Evolutionary conservation across 2,113 vertebrate species (phyloP), one percentile per base, ranked within the genome.

Genomic region (Rhabdomys dilectus): DNA sequence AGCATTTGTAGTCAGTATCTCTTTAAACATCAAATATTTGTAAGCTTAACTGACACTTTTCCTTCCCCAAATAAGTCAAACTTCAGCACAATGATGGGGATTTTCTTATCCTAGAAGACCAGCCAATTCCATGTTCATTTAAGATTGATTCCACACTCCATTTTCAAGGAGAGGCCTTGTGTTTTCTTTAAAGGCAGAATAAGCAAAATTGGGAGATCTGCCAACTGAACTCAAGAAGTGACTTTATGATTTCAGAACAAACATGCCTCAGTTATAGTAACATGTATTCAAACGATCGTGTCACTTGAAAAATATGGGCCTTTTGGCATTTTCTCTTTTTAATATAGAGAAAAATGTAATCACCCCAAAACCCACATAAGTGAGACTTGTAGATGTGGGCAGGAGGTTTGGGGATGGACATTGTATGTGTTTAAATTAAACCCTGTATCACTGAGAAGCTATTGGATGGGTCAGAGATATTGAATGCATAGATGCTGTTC

Each of bases 401-500:
- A 97, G 95, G 95, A 97, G 88, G 93, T 96, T 97, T 92, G 88
- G 94, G 36, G 94, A 96, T 93, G 89, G 97, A 97, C 98, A 96
- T 80, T 9, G 92, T 96, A 94, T 95, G 95, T 97, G 86, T 96
- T 97, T 96, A 97, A 98, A 94, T 98, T 96, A 98, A 98, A 97
- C 88, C 96, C 98, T 97, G 95, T 96, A 95, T 97, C 94, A 96
- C 45, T 64, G 93, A 97, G 96, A 97, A 97, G 97, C 96, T 96
- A 95, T 97, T 97, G 91, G 96, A 98, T 97, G 97, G 97, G 97
- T 98, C 92, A 97, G 58, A 97, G 96, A 88, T 96, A 97, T 29
- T 92, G 96, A 98, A 96, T 96, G 98, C 97, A 96, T 97, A 95
- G 70, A 98, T 98, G 66, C 96, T 98, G 96, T 97, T 97, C 98